phyloP scores from a whole-genome alignment of 2,888 invertebrate genomes.

The Agonopterix heracliana region DNA sequence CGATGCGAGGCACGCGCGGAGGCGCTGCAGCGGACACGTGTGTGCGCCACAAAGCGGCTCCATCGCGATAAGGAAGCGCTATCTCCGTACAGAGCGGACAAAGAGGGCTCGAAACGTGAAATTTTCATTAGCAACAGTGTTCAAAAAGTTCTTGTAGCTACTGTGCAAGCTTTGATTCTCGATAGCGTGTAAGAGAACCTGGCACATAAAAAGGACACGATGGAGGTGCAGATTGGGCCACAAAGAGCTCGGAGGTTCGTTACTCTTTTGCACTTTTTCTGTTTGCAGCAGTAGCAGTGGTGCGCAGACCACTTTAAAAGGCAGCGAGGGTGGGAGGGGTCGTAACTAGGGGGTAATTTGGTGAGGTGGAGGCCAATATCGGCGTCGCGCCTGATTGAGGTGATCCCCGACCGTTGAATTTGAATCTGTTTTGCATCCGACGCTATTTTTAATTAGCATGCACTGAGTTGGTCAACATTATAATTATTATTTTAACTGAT shows the following conservation, averaged over 20 bases:
- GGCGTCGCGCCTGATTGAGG: conserved; percentile 72
- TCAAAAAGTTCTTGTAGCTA: conserved; percentile 58
- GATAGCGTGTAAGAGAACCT: conserved; percentile 70
- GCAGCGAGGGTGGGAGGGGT: conserved; percentile 63
- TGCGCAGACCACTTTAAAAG: conserved; percentile 75
- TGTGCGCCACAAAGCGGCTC: conserved; percentile 51
- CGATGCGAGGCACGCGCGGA: conserved; percentile 57
- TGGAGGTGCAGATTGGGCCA: conserved; percentile 72
- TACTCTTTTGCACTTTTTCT: conserved; percentile 71
- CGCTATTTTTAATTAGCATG: conserved; percentile 49
- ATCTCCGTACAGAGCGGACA: conserved; percentile 54
- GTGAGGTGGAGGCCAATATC: conserved; percentile 71
- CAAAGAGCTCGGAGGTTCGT: conserved; percentile 72
- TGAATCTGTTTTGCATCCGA: conserved; percentile 51
- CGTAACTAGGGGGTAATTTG: conserved; percentile 75
- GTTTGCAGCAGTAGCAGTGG: conserved; percentile 69
- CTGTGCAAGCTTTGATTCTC: conserved; percentile 64
- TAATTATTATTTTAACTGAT: background rate
- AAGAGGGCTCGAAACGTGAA: conserved; percentile 66
- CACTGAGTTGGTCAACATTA: conserved; percentile 15
- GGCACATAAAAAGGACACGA: conserved; percentile 67
- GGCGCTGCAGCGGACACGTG: conserved; percentile 45
- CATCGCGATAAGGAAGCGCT: conserved; percentile 62
- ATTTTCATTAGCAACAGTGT: conserved; percentile 70
- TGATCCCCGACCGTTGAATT: conserved; percentile 64